Base-by-base conservation (phyloP, 2,888 invertebrate species). In the Cerceris rybyensis region DNA sequence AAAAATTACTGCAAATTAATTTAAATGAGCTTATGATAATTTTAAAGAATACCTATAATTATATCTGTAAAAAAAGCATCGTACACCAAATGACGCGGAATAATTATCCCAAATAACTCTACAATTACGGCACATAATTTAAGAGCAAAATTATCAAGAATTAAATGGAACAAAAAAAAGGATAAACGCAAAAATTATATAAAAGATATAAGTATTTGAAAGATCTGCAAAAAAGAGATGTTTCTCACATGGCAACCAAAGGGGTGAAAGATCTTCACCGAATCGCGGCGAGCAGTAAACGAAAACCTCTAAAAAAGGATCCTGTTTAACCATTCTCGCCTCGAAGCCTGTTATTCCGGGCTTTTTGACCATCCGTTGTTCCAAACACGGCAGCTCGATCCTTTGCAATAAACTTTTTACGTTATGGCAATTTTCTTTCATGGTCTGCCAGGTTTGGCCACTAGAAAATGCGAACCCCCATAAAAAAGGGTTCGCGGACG, bases 401-500 rank as follows among this genome's bases (percentile, higher is more conserved):
- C 16, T 0, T 52, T 17, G 78, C 79, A 82, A 84, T 86, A 80
- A 86, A 63, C 52, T 63, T 65, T 78, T 77, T 70, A 70, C 70
- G 61, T 69, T 55, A 11, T 16, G 74, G 78, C 81, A 71, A 82
- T 84, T 78, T 71, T 55, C 52, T 65, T 71, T 17, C 73, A 28
- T 4, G 63, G 74, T 65, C 60, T 46, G 49, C 17, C 59, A 49
- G 9, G 17, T 13, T 16, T 42, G 41, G 74, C 55, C 71, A 64
- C 60, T 66, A 13, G 65, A 72, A 69, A 78, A 70, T 67, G 71
- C 61, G 59, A 73, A 66, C 75, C 72, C 63, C 70, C 82, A 78
- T 86, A 86, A 86, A 86, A 83, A 81, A 78, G 82, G 78, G 75
- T 69, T 81, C 64, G 65, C 14, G 9, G 50, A 8, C 14, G 41